These are phyloP conservation scores for Meghimatium bilineatum DNA, from an alignment of 2,888 invertebrate species.

Conservation along the genomic window DNA sequence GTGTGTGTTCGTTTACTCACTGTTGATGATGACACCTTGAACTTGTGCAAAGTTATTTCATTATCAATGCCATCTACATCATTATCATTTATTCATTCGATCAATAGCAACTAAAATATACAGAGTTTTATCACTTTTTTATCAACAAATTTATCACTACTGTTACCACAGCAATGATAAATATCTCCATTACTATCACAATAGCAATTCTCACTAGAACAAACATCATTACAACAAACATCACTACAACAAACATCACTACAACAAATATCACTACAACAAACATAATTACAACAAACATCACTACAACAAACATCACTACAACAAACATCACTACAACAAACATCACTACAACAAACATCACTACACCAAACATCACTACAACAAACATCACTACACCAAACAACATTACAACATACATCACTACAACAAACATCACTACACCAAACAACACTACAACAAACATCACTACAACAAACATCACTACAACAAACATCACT, in stretches of 20 bases:
- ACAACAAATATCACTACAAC: not conserved
- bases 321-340: not conserved
- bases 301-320: not conserved
- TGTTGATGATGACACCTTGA: too few relatives aligned
- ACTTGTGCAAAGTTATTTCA: too few relatives aligned
- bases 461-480: not conserved
- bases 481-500: not conserved
- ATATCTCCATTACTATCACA: not conserved
- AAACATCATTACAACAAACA: not conserved
- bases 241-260: not conserved
- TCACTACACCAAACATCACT: not conserved
- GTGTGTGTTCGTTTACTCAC: too few relatives aligned
- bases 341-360: not conserved
- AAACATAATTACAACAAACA: not conserved
- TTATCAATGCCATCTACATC: too few relatives aligned
- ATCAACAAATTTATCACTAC: not conserved
- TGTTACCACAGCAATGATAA: not conserved
- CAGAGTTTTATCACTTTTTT: too few relatives aligned
- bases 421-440: not conserved
- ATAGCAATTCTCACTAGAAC: not conserved
- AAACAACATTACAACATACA: not conserved
- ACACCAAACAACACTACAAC: not conserved
- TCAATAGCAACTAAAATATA: too few relatives aligned
- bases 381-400: not conserved
- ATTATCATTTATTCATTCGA: too few relatives aligned